Base-by-base conservation (phyloP, 2,797 vertebrate species). In the Sciaenops ocellatus region DNA sequence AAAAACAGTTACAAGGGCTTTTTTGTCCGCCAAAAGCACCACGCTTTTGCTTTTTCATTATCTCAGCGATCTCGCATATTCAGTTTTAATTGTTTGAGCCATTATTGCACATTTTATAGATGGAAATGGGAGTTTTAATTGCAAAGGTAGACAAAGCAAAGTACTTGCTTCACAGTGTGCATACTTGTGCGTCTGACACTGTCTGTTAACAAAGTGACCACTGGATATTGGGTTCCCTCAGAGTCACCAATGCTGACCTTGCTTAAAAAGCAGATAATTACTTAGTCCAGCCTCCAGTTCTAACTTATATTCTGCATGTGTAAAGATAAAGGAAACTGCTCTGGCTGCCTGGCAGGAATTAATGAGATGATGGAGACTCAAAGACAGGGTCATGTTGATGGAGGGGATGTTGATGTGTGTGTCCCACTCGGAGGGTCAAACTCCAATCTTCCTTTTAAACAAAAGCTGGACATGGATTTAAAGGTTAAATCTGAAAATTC, bases 61-160 rank as follows among this genome's bases (percentile, higher is more conserved):
- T 91, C 85, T 85, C 66, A 73, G 63, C 69, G 52, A 85, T 92
- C 79, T 68, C 78, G 79, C 81, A 89, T 59, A 57, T 60, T 88
- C 63, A 63, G 51, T 84, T 89, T 89, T 91, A 92, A 95, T 94
- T 93, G 89, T 91, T 84, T 66, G 67, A 63, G 72, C 73, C 69
- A 82, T 79, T 85, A 87, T 77, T 84, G 69, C 76, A 81, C 76
- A 73, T 79, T 87, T 85, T 83, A 42, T 28, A 64, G 71, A 86
- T 90, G 73, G 67, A 92, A 92, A 94, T 90, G 56, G 79, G 62
- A 86, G 30, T 76, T 93, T 92, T 95, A 94, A 95, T 93, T 91
- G 83, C 80, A 82, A 83, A 54, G 50, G 46, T 51, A 73, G 78
- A 92, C 84, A 85, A 91, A 92, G 92, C 86, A 47, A 80, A 79